phyloP scores from a whole-genome alignment of 2,797 vertebrate genomes.

The Discoglossus pictus region DNA sequence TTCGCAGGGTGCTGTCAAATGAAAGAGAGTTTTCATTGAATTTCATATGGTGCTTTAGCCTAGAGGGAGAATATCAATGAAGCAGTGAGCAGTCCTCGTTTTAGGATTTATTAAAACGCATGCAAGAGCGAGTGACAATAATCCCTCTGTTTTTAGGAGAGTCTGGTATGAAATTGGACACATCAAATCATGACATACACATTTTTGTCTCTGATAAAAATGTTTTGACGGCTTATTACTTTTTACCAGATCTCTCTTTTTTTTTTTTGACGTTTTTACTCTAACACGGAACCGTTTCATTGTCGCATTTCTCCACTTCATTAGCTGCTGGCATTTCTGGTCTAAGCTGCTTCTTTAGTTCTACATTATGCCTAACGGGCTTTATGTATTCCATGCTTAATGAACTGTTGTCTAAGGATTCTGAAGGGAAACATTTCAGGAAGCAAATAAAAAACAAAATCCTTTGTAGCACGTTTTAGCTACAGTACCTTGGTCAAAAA shows the following conservation, averaged over 20 bases:
- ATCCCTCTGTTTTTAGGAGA: conserved; percentile 35
- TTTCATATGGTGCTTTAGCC: conserved; percentile 56
- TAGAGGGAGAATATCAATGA: conserved; percentile 61
- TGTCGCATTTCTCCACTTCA: conserved; percentile 45
- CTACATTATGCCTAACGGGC: conserved; percentile 51
- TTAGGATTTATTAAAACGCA: conserved; percentile 51
- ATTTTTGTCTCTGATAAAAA: conserved; percentile 35
- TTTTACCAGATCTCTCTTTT: conserved; percentile 4
- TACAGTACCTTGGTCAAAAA: conserved; percentile 24
- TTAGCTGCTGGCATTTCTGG: conserved; percentile 51
- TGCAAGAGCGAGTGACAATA: conserved; percentile 32
- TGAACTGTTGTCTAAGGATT: conserved; percentile 53
- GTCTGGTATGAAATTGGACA: conserved; percentile 41
- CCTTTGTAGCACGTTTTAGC: conserved; percentile 37
- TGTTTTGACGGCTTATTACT: conserved; percentile 32
- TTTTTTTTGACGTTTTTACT: conserved; percentile 31
- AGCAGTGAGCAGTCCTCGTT: conserved; percentile 49
- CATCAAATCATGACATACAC: conserved; percentile 22
- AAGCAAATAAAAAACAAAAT: conserved; percentile 44
- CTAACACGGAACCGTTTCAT: conserved; percentile 44
- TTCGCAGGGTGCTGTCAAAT: conserved; percentile 61
- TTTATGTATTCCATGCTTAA: conserved; percentile 53
- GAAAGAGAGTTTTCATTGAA: conserved; percentile 59
- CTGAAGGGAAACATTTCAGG: conserved; percentile 52
- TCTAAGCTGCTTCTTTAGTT: conserved; percentile 50